Base-by-base conservation (phyloP, 2,888 invertebrate genomes). In the Macaria liturata region DNA sequence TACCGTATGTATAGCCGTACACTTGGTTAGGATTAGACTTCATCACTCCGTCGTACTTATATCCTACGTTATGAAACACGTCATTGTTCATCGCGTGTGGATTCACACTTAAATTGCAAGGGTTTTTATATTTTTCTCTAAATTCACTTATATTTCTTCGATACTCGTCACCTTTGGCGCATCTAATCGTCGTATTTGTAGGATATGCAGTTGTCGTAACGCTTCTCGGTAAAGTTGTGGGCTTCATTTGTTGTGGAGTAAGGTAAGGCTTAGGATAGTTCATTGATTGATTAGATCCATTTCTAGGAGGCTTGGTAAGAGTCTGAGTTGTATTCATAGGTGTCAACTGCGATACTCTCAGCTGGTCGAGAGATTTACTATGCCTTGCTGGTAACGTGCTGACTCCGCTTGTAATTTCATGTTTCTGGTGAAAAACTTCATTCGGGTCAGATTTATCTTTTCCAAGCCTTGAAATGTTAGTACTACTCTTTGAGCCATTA, bases 301-400 rank as follows among this genome's bases (percentile, higher is more conserved):
- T 91, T 71, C 81, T 82, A 3, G 79, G 62, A 62, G 80, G 83
- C 66, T 90, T 91, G 5, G 81, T 70, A 53, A 89, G 69, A 34
- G 80, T 81, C 74, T 86, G 83, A 54, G 82, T 71, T 59, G 76
- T 79, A 65, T 76, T 86, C 7, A 84, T 68, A 9, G 88, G 84
- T 37, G 81, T 73, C 77, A 88, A 81, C 76, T 91, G 86, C 46
- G 92, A 91, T 6, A 94, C 91, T 69, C 95, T 94, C 48, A 97
- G 83, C 70, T 97, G 96, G 81, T 97, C 97, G 65, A 97, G 83
- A 1, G 96, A 96, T 79, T 96, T 96, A 80, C 96, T 96, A 75
- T 97, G 97, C 56, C 96, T 91, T 0, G 95, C 94, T 0, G 95
- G 95, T 46, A 95, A 76, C 0, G 93, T 93, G 46, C 90, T 93